phyloP scores from a whole-genome alignment of 2,113 vertebrate species.

The Podilymbus podiceps region DNA sequence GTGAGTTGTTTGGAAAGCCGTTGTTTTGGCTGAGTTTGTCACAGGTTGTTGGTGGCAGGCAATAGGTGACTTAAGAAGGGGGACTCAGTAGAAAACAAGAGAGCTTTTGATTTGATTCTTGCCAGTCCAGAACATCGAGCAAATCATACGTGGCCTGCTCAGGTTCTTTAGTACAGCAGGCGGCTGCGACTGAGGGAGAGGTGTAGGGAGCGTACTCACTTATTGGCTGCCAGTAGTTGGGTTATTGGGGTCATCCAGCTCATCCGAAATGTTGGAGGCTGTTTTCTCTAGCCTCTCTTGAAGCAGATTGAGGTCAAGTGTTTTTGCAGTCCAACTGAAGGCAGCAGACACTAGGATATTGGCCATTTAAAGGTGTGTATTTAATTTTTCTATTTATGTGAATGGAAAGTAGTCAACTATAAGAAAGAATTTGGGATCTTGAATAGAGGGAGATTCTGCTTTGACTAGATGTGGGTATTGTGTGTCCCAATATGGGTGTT shows the following conservation, averaged over 20 bases:
- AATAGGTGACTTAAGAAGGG: not conserved
- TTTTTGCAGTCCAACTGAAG: not conserved
- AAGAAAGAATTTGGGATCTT: not conserved
- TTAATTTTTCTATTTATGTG: not conserved
- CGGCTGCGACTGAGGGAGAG: not conserved
- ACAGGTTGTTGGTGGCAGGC: not conserved
- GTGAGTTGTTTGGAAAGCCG: not conserved
- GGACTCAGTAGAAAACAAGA: not conserved
- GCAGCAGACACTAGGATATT: not conserved
- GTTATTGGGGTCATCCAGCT: not conserved
- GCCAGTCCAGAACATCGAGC: not conserved
- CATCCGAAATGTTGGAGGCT: not conserved
- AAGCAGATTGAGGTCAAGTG: not conserved
- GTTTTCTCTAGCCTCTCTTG: not conserved
- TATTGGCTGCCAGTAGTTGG: rapidly evolving
- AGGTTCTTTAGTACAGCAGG: not conserved
- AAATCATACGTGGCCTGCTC: not conserved
- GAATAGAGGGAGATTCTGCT: not conserved
- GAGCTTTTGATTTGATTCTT: not conserved
- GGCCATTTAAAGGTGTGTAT: not conserved
- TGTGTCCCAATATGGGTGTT: not conserved
- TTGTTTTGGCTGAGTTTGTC: not conserved
- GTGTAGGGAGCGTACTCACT: not conserved
- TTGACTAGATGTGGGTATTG: not conserved
- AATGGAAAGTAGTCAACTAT: not conserved